Base-by-base conservation (phyloP, 2,797 vertebrate genomes). In the Tolypeutes matacus region DNA sequence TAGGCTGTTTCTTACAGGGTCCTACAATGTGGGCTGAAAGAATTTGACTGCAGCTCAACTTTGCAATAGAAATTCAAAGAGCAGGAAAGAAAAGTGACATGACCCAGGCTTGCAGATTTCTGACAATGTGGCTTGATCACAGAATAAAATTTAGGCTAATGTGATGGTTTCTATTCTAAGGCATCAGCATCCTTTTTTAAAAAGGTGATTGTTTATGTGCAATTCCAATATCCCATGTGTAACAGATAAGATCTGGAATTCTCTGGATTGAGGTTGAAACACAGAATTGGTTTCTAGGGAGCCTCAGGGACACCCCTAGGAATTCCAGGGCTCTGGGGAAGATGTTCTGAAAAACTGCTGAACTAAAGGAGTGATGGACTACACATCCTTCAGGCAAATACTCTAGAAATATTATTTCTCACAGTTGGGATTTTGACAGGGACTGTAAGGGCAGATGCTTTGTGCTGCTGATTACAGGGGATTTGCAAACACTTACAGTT, bases 111-210 rank as follows among this genome's bases (percentile, higher is more conserved):
- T 76, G 36, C 34, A n/a, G 34, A 14, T 62, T 86, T 70, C 80
- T 78, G 31, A 58, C 27, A n/a, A 18, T 58, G 64, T 82, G 80
- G 23, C 81, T 95, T 91, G 89, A 60, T 75, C 29, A 31, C 25
- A 92, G 65, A 8, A 34, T 64, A 67, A 84, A 86, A 70, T 14
- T 25, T 31, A 36, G 31, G 56, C 51, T 64, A n/a, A 67, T 15
- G 5, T 18, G 70, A 93, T 64, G 56, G 18, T 78, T 89, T 96
- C 91, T 67, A 65, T 92, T 77, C 70, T 4, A 70, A 65, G 69
- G 46, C 27, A 70, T 75, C 13, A 20, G 36, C 27, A 27, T 86
- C 21, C 5, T 4, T 70, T 36, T 62, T 64, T 29, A 3, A 39
- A 95, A 85, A 83, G 60, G 34, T 39, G 60, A 69, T 46, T 85